Conservation (phyloP, 1,140 invertebrate genomes). For the Uloborus diversus region DNA sequence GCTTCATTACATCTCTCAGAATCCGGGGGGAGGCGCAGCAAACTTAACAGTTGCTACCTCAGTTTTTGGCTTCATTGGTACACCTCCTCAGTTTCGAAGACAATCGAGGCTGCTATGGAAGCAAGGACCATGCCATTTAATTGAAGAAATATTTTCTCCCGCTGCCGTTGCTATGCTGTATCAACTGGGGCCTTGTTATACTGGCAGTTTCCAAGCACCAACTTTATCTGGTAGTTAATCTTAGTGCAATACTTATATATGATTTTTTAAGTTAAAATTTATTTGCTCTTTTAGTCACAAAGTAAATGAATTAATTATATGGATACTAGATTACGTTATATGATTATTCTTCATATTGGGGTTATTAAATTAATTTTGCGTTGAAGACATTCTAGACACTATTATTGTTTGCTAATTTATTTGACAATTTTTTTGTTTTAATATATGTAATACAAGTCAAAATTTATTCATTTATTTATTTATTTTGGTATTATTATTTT, state of each 20-base stretch:
- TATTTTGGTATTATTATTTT: too few species aligned
- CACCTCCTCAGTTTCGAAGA: constrained; percentile 65
- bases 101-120: constrained; percentile 88
- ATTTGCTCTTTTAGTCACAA: too few species aligned
- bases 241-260: background rate
- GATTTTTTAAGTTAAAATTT: too few species aligned
- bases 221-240: constrained; percentile 69
- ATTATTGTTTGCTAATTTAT: too few species aligned
- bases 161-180: constrained; percentile 83
- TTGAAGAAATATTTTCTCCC: constrained; percentile 88
- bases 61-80: constrained; percentile 91
- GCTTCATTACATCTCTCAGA: constrained; percentile 94
- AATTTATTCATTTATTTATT: too few species aligned
- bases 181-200: constrained; percentile 79
- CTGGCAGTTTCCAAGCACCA: constrained; percentile 74
- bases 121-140: constrained; percentile 90
- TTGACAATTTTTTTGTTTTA: too few species aligned
- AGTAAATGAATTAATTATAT: too few species aligned
- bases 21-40: constrained; percentile 86
- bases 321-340: too few species aligned
- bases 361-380: too few species aligned
- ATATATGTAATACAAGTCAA: too few species aligned
- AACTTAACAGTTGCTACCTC: constrained; percentile 87
- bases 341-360: too few species aligned
- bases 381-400: too few species aligned